Evolutionary conservation across 2,797 vertebrate genomes (phyloP).

Genomic region (Leucoraja ocellata): DNA sequence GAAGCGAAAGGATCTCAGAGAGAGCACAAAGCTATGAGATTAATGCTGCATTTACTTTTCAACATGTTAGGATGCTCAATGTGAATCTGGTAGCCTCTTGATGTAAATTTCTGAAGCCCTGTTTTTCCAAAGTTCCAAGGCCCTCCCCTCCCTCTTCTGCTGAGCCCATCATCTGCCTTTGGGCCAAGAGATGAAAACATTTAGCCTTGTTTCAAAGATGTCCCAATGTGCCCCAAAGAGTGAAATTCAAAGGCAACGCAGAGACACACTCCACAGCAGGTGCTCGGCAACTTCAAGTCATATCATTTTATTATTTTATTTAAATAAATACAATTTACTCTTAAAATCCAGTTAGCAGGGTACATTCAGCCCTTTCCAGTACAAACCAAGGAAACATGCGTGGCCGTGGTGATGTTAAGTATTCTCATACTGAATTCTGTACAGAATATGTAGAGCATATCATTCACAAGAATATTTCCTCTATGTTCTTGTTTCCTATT

Average conservation of each 20-base stretch:
- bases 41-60: neutral
- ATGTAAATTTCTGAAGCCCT: neutral
- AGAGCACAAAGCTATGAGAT: neutral
- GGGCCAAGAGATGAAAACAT: neutral
- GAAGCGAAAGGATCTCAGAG: neutral
- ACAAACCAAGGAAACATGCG: constrained; percentile 5
- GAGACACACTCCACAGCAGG: neutral
- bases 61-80: neutral
- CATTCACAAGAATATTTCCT: neutral
- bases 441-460: neutral
- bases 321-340: constrained; percentile 32
- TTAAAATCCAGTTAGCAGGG: neutral
- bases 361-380: constrained; percentile 17
- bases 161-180: neutral
- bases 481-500: neutral
- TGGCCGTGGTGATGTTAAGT: neutral
- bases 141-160: neutral
- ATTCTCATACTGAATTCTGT: neutral
- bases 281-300: neutral
- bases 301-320: constrained; percentile 23
- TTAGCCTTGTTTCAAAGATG: too few relatives aligned
- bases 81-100: neutral
- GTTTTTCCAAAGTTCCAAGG: neutral
- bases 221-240: neutral
- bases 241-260: neutral